phyloP scores from a whole-genome alignment of 2,888 invertebrate species.

The Eupithecia tripunctaria region DNA sequence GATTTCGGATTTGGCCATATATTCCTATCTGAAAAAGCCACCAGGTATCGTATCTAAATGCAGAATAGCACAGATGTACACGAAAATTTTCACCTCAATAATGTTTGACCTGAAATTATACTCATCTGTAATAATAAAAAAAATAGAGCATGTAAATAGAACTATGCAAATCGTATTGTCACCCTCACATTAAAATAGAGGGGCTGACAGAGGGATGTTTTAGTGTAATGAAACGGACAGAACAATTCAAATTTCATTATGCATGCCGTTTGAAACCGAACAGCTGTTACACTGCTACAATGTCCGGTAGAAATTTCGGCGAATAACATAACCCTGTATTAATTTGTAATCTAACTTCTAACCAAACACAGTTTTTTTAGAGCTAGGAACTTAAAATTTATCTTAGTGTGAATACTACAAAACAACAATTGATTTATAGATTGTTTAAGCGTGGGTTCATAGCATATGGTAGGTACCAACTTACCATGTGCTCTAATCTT shows the following conservation, averaged over 20 bases:
- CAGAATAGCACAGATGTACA: too few species aligned
- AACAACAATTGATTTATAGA: too few species aligned
- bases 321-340: constrained; percentile 14
- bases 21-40: not conserved
- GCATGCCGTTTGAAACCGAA: constrained; percentile 25
- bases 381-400: too few species aligned
- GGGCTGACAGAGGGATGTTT: constrained; percentile 13
- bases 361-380: not conserved
- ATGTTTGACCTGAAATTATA: not conserved
- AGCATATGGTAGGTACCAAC: too few species aligned
- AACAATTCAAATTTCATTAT: constrained; percentile 29
- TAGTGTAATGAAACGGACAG: constrained; percentile 25
- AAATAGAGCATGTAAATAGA: not conserved
- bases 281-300: constrained; percentile 22
- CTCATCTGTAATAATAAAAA: not conserved
- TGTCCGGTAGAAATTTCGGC: constrained; percentile 18
- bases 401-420: too few species aligned
- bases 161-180: constrained; percentile 1
- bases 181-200: constrained; percentile 4
- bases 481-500: too few species aligned
- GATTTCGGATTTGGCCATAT: too few species aligned
- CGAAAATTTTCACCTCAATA: not conserved
- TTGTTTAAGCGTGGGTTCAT: too few species aligned
- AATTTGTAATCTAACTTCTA: constrained; percentile 23
- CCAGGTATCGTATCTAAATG: too few species aligned